Conservation (phyloP, 2,797 vertebrate genomes). For the Sebastes hubbsi region DNA sequence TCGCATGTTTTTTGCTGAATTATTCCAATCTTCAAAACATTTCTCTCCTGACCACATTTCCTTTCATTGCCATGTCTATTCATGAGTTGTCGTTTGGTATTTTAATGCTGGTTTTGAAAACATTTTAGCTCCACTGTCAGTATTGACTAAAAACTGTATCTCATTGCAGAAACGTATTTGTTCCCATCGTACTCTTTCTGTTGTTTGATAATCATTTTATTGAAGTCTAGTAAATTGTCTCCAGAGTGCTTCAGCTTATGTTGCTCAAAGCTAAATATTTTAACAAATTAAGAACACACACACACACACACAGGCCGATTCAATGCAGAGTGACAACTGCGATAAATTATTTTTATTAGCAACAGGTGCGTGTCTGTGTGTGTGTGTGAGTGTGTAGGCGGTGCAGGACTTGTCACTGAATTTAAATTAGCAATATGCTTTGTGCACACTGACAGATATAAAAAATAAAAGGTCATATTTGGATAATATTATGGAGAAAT, state of each 20-base stretch:
- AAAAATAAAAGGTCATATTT: not conserved
- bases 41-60: not conserved
- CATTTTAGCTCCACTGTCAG: not conserved
- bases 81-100: not conserved
- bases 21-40: not conserved
- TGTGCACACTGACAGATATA: not conserved
- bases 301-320: not conserved
- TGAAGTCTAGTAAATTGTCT: conserved; percentile 12
- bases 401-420: not conserved
- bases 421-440: not conserved
- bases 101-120: not conserved
- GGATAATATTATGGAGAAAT: not conserved
- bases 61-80: not conserved
- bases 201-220: conserved; percentile 12
- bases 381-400: not conserved
- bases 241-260: conserved; percentile 5
- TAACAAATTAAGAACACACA: conserved; percentile 8
- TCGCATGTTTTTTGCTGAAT: not conserved
- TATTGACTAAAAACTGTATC: not conserved
- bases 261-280: conserved; percentile 17
- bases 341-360: conserved; percentile 12
- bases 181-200: conserved; percentile 6
- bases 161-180: not conserved
- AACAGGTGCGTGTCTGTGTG: conserved; percentile 16
- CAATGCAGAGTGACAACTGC: conserved; percentile 10